Conservation (phyloP, 1,140 invertebrate species). For the Penaeus vannamei region DNA sequence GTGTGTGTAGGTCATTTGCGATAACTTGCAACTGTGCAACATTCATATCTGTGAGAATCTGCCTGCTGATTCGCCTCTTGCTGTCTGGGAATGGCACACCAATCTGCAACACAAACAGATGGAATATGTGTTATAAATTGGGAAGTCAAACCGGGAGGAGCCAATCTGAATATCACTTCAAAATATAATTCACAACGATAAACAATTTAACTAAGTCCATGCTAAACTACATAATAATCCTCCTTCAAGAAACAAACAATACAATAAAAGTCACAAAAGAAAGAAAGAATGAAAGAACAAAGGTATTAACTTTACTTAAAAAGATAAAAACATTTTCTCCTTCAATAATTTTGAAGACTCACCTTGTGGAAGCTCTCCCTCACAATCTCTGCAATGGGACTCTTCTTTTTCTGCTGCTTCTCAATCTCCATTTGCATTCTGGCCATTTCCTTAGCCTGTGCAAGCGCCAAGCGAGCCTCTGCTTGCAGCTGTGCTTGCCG, state of each 20-base stretch:
- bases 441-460: conserved; percentile 92
- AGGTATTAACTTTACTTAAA: background rate
- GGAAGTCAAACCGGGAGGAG: background rate
- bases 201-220: background rate
- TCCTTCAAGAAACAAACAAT: too few species aligned
- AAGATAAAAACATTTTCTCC: conserved; percentile 16
- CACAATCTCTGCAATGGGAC: conserved; percentile 88
- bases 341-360: background rate
- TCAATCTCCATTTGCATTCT: conserved; percentile 94
- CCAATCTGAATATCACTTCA: too few species aligned
- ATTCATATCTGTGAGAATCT: conserved; percentile 92
- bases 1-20: conserved; percentile 93
- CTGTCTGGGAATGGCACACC: conserved; percentile 87
- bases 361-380: conserved; percentile 82
- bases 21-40: conserved; percentile 95
- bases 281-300: background rate
- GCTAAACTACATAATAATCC: background rate
- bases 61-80: conserved; percentile 83
- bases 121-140: conserved; percentile 34
- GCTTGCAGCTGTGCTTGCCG: conserved; percentile 88
- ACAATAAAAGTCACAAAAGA: too few species aligned
- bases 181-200: too few species aligned
- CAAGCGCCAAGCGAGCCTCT: conserved; percentile 89
- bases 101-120: conserved; percentile 76
- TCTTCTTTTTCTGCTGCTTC: conserved; percentile 83